These are phyloP conservation scores for Oncorhynchus mykiss DNA, from an alignment of 2,113 vertebrate species.

Conservation along the genomic window DNA sequence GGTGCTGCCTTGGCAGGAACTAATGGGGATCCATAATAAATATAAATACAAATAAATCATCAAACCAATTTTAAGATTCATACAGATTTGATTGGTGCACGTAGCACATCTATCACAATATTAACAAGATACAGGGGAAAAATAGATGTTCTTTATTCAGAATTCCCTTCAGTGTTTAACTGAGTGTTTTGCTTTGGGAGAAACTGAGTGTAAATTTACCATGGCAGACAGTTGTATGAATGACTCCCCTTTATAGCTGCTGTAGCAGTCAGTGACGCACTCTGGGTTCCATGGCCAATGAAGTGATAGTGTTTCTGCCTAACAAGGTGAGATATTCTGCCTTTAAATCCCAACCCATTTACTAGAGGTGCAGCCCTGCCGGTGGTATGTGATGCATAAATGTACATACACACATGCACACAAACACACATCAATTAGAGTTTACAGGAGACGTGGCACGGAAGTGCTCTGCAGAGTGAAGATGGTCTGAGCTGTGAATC, in stretches of 20 bases:
- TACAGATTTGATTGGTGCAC: too few species aligned
- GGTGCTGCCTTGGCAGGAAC: too few species aligned
- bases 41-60: too few species aligned
- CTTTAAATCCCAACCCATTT: neutral
- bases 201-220: neutral
- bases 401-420: neutral
- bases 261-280: neutral
- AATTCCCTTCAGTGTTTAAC: neutral
- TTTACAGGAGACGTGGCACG: neutral
- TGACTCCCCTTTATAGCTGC: neutral
- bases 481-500: slow-evolving; percentile 2
- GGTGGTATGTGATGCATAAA: neutral
- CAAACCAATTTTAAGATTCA: too few species aligned
- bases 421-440: neutral
- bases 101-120: too few species aligned
- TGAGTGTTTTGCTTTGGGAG: neutral
- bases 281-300: neutral
- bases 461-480: neutral
- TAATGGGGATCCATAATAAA: too few species aligned
- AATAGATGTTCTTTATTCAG: neutral
- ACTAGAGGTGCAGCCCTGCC: neutral
- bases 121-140: too few species aligned
- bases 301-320: neutral
- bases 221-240: neutral
- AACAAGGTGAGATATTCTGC: neutral